phyloP scores from a whole-genome alignment of 2,113 vertebrate species.

The Lagopus leucura region DNA sequence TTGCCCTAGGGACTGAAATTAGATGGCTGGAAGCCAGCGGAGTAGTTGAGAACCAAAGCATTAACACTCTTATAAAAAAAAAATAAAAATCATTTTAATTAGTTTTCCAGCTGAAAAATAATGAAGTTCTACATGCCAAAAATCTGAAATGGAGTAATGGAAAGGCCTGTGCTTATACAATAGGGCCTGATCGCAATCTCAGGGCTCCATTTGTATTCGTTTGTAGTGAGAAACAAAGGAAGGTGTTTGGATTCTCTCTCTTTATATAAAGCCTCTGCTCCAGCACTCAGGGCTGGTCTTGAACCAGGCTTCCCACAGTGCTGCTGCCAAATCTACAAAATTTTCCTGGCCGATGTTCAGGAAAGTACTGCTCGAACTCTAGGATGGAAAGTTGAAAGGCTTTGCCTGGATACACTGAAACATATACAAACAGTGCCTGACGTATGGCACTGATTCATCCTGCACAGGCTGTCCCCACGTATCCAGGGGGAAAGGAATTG shows the following conservation, averaged over 20 bases:
- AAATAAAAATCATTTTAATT: slow-evolving; percentile 78
- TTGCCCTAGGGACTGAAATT: slow-evolving; percentile 76
- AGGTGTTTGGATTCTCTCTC: slow-evolving; percentile 78
- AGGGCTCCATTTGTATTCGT: slow-evolving; percentile 71
- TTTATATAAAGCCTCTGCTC: slow-evolving; percentile 83
- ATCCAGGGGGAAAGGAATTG: slow-evolving; percentile 59
- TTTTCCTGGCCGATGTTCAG: slow-evolving; percentile 98
- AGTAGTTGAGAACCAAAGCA: slow-evolving; percentile 65
- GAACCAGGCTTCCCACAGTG: slow-evolving; percentile 90
- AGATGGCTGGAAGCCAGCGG: slow-evolving; percentile 75
- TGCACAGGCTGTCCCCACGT: slow-evolving; percentile 70
- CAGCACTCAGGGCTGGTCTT: slow-evolving; percentile 78
- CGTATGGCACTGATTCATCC: slow-evolving; percentile 73
- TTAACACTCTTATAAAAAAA: slow-evolving; percentile 82
- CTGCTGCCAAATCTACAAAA: slow-evolving; percentile 88
- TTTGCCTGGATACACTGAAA: slow-evolving; percentile 94
- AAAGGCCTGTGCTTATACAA: slow-evolving; percentile 79
- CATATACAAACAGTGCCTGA: slow-evolving; percentile 86
- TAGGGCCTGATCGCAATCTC: slow-evolving; percentile 78
- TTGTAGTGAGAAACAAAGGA: slow-evolving; percentile 79
- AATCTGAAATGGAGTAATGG: slow-evolving; percentile 70
- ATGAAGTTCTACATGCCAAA: slow-evolving; percentile 74
- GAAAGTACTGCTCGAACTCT: slow-evolving; percentile 91
- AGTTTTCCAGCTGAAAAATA: slow-evolving; percentile 84
- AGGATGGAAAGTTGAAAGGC: slow-evolving; percentile 93